A percentile compares a stretch with the other conserved stretches of the same genome.
Evolutionary conservation across 2,113 vertebrate species (phyloP).

Genomic region (Myrmophylax atrothorax): DNA sequence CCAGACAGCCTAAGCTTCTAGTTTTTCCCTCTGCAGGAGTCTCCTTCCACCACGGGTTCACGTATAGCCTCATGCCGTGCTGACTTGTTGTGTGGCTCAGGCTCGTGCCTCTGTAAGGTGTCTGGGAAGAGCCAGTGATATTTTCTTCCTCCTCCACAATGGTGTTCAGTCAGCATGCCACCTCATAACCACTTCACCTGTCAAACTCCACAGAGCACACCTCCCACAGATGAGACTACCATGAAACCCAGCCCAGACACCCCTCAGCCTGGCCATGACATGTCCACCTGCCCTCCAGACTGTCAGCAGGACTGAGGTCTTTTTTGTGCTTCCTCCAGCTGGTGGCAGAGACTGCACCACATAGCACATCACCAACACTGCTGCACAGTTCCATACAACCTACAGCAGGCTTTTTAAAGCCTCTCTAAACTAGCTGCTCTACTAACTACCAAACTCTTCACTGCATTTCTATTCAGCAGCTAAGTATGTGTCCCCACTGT

Average conservation of each 20-base stretch:
- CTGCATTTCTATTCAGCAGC: background rate
- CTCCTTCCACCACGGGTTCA: background rate
- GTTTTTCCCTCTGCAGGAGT: background rate
- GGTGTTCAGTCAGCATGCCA: background rate
- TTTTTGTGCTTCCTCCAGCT: background rate
- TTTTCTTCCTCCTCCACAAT: background rate
- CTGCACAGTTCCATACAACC: background rate
- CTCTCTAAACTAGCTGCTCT: background rate
- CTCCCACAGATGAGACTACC: background rate
- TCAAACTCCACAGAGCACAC: background rate
- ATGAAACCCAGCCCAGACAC: background rate
- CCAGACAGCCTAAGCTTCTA: background rate
- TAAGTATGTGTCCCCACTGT: background rate
- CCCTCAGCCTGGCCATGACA: background rate
- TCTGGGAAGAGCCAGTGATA: background rate
- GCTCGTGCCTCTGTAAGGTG: background rate
- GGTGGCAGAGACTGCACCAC: background rate
- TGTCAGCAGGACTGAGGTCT: background rate
- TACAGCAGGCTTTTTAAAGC: background rate
- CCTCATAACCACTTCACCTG: background rate
- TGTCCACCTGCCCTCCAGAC: background rate
- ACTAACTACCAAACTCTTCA: background rate
- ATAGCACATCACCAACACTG: accelerated
- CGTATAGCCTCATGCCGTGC: background rate
- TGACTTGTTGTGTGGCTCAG: background rate